Evolutionary conservation across 2,113 vertebrate genomes (phyloP), one percentile per base, ranked within the genome.

Genomic region (Odocoileus hemionus): DNA sequence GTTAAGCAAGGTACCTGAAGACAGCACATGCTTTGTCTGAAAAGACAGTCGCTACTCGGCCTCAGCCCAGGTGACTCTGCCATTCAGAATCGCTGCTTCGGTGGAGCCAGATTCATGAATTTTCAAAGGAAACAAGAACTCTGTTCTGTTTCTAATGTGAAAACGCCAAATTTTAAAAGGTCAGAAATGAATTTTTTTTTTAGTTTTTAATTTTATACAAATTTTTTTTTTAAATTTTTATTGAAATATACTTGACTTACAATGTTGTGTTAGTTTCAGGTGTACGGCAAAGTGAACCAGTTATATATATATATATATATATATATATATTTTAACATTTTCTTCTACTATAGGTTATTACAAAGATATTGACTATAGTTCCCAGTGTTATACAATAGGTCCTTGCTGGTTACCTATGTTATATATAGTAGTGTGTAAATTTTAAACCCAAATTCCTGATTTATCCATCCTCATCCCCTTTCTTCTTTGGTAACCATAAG

Each of bases 111-210:
- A 57, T 33, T 82, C 28, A 5, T 26, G 64, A 76, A 74, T 85
- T 96, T 94, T 89, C 84, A 89, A 91, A 92, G 92, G 33, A 61
- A 88, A 47, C 7, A 89, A n/a, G 45, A 95, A 87, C 36, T 50
- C 39, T 76, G 39, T 8, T 83, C 36, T 58, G 79, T 43, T 64
- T 76, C 43, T 86, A 78, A 86, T 60, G 23, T 52, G 13, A 92
- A 95, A 28, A 74, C 2, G 74, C 15, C 58, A 70, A 21, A 78
- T 43, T 95, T 93, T 96, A 58, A 91, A 86, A 55, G 30, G 19
- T 6, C 82, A 2, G 47, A 82, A 82, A 94, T 2, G 7, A 28
- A n/a, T 25, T 93, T 67, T 36, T 36, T 70, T 91, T 74, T 61
- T 54, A 52, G 43, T 79, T 70, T 70, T 70, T 39, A 70, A 12